Evolutionary conservation across 1,140 invertebrate species (phyloP).

Genomic region (Meloidogyne exigua): DNA sequence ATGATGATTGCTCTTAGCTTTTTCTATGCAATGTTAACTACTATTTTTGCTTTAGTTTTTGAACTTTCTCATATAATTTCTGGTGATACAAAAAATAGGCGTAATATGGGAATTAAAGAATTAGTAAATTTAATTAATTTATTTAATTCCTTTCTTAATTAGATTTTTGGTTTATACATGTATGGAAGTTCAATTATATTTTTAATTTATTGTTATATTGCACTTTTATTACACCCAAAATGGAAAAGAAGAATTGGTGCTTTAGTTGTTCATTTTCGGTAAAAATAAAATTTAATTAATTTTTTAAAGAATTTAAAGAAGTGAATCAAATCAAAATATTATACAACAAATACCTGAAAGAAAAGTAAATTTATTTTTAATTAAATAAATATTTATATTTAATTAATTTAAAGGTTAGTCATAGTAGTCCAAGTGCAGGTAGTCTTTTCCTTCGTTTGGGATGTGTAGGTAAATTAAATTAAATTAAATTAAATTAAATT

Average conservation of each 20-base stretch:
- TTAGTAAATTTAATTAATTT: slow-evolving; percentile 41
- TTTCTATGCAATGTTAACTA: slow-evolving; percentile 58
- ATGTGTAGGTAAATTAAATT: slow-evolving; percentile 76
- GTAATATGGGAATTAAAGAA: slow-evolving; percentile 44
- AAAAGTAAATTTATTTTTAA: slow-evolving; percentile 13
- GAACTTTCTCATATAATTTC: slow-evolving; percentile 55
- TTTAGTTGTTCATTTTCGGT: slow-evolving; percentile 9
- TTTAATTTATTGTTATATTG: slow-evolving; percentile 91
- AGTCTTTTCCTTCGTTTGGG: slow-evolving; percentile 93
- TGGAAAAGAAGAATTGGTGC: slow-evolving; percentile 58
- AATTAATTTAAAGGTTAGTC: slow-evolving; percentile 82
- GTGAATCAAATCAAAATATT: slow-evolving; percentile 23
- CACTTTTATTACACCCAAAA: slow-evolving; percentile 83
- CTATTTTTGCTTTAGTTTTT: slow-evolving; percentile 59
- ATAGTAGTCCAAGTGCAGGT: slow-evolving; percentile 86
- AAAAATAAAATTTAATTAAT: slow-evolving; percentile 12
- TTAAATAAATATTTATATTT: slow-evolving; percentile 28
- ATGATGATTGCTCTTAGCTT: slow-evolving; percentile 55
- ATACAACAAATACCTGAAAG: neutral
- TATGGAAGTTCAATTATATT: slow-evolving; percentile 91
- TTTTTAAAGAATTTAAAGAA: neutral
- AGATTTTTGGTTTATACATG: slow-evolving; percentile 94
- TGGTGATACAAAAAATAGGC: slow-evolving; percentile 33
- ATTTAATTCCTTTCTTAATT: slow-evolving; percentile 57
- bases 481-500: neutral